Percentiles rank a stretch among this genome's conserved stretches.
Evolutionary conservation across 64 coral and sea anemone genomes (phyloP).

Genomic region (Trachythela sp.): DNA sequence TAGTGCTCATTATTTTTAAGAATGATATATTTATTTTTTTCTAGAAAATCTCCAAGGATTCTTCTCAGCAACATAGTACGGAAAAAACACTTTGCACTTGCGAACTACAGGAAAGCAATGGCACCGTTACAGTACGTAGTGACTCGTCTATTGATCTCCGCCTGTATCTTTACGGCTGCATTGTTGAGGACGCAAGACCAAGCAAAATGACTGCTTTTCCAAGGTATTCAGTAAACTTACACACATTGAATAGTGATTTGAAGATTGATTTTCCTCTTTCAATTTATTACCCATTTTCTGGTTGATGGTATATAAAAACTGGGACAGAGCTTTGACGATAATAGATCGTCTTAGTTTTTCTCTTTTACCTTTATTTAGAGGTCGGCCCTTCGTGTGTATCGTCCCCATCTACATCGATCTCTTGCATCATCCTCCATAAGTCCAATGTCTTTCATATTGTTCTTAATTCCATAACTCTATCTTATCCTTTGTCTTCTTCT

Average conservation of each 20-base stretch:
- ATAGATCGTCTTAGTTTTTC: too few relatives aligned
- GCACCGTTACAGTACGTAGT: constrained; percentile 55
- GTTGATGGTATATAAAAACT: background rate
- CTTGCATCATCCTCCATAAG: too few relatives aligned
- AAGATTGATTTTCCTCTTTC: too few relatives aligned
- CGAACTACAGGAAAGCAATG: constrained; percentile 54
- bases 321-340: too few relatives aligned
- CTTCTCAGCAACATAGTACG: constrained; percentile 42
- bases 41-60: background rate
- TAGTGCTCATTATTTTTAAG: background rate
- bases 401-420: too few relatives aligned
- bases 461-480: too few relatives aligned
- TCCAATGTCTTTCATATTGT: too few relatives aligned
- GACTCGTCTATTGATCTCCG: constrained; percentile 69
- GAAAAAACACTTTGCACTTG: constrained; percentile 52
- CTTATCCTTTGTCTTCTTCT: too few relatives aligned
- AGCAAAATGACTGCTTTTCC: constrained; percentile 67
- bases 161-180: constrained; percentile 56
- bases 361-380: background rate
- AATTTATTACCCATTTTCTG: too few relatives aligned
- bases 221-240: constrained; percentile 44
- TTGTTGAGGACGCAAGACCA: constrained; percentile 70
- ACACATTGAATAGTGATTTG: background rate
- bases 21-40: background rate
- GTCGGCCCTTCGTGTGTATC: background rate